These are phyloP conservation scores for Pterocles orientalis DNA, from an alignment of 2,113 vertebrate species.

Conservation along the genomic window DNA sequence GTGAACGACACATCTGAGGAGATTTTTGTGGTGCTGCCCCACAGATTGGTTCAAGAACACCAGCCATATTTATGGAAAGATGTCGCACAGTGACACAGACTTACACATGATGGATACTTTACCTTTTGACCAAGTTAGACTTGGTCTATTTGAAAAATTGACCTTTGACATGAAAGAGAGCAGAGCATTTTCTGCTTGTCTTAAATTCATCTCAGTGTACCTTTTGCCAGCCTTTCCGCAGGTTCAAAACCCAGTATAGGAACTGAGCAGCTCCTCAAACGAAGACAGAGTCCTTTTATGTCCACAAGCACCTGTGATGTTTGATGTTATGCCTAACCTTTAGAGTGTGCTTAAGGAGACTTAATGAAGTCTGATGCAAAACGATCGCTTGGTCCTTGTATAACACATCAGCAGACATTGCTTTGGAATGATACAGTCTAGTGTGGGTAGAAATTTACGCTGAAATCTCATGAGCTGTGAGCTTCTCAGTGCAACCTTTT, in stretches of 20 bases:
- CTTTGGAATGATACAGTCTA: neutral
- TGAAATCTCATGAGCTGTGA: neutral
- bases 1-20: neutral
- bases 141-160: neutral
- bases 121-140: neutral
- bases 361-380: constrained; percentile 6
- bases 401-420: neutral
- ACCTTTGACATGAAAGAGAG: neutral
- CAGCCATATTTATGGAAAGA: neutral
- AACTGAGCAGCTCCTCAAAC: neutral
- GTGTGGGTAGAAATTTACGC: neutral
- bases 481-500: neutral
- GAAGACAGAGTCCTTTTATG: neutral
- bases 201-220: neutral
- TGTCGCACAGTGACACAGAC: neutral
- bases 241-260: neutral
- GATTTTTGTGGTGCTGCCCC: neutral
- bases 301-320: neutral
- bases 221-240: neutral
- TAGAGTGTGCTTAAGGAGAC: constrained; percentile 13
- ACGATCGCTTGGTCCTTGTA: neutral
- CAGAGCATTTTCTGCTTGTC: neutral
- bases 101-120: neutral
- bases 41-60: neutral
- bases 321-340: constrained; percentile 48